Percentiles rank a stretch among this genome's conserved stretches.
These are phyloP conservation scores for Mesodorylaimus sp. DNA, from an alignment of 2,888 invertebrate species.

Conservation along the genomic window DNA sequence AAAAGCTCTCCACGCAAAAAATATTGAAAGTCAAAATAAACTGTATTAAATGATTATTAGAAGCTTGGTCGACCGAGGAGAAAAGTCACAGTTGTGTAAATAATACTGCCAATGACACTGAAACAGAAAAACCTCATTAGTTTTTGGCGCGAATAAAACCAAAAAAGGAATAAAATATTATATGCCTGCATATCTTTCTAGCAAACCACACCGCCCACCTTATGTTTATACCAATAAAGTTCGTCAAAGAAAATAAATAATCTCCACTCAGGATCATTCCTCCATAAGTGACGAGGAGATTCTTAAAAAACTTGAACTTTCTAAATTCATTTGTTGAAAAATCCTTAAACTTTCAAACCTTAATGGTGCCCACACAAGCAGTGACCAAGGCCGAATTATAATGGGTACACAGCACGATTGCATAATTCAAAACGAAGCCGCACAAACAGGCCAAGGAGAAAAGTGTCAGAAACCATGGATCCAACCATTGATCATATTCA, in stretches of 20 bases:
- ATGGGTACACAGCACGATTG: conserved; percentile 81
- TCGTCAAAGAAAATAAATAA: conserved; percentile 78
- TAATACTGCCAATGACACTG: conserved; percentile 30
- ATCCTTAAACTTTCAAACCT: no score
- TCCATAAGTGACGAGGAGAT: conserved; percentile 85
- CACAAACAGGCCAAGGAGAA: conserved; percentile 78
- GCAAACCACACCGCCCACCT: conserved; percentile 39
- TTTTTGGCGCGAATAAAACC: no score
- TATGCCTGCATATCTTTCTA: neutral
- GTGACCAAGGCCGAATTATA: conserved; percentile 96
- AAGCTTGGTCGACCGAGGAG: no score
- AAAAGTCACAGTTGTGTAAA: conserved; percentile 31
- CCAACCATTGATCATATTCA: conserved; percentile 42
- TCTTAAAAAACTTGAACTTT: no score
- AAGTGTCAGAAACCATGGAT: conserved; percentile 54
- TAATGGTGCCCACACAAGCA: conserved; percentile 89
- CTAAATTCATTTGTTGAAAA: no score
- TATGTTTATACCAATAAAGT: conserved; percentile 86
- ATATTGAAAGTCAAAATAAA: no score
- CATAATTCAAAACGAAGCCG: conserved; percentile 87
- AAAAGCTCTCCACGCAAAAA: no score
- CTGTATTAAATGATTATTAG: no score
- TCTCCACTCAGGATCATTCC: conserved; percentile 97
- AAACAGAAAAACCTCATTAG: no score
- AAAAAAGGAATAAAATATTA: neutral